Evolutionary conservation across 2,888 invertebrate species (phyloP), one percentile per base, ranked within the genome.

Genomic region (Reticulitermes lucifugus): DNA sequence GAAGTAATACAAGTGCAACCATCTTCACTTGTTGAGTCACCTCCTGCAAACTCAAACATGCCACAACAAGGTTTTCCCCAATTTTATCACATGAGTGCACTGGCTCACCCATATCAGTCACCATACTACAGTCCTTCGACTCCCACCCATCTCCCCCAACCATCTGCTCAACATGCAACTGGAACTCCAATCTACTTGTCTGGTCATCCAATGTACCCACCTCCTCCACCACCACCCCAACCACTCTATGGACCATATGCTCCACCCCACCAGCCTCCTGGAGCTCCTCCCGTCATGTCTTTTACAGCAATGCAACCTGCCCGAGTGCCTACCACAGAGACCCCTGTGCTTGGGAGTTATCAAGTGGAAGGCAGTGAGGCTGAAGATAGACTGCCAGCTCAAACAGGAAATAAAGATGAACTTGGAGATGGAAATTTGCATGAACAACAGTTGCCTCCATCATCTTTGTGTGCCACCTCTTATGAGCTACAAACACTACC

Each of bases 181-280:
- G 93, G 93, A 10, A 92, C 93, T 2, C 93, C 93, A 0, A 89
- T 93, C 9, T 93, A 92, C 89, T 92, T 92, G 73, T 85, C 86
- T 21, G 46, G 84, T n/a, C 89, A 10, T 91, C 89, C n/a, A 88
- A 90, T 87, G 91, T 22, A 89, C 91, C 83, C 91, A 91, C 70
- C 81, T 35, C 35, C 35, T 3, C 35, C 35, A 35, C 35, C 35
- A 35, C 35, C 35, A 35, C 35, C 35, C 2, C 35, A 35, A 4
- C 7, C 41, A 43, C 59, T 85, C 41, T 85, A 85, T 59, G 70
- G 59, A 41, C 29, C 83, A 21, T 85, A 83, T 65, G 22, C 73
- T 12, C 75, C 75, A 22, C 83, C 55, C 21, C 70, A 29, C 43
- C 60, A 82, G 55, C 29, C 55, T 51, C 46, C 55, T 79, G 29